These are phyloP conservation scores for Scotopteryx bipunctaria DNA, from an alignment of 2,888 invertebrate genomes.

Conservation along the genomic window DNA sequence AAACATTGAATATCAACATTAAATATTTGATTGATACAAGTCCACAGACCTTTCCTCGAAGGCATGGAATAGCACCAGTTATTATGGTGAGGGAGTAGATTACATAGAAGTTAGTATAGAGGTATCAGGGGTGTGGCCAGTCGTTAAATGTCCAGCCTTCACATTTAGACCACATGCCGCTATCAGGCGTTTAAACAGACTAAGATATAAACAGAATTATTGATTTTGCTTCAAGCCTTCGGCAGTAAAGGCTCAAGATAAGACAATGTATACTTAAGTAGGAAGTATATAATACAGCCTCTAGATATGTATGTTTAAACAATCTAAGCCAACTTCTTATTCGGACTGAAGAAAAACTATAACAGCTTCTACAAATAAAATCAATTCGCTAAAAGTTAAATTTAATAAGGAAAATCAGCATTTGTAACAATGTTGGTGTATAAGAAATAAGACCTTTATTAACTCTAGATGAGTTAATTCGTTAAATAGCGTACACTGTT, in stretches of 20 bases:
- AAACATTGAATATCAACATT: constrained; percentile 22
- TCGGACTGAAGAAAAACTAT: too few species aligned
- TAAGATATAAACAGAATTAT: constrained; percentile 1
- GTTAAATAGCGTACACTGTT: too few species aligned
- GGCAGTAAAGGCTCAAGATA: background rate
- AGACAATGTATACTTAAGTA: background rate
- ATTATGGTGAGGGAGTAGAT: constrained; percentile 2
- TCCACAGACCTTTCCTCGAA: constrained; percentile 15
- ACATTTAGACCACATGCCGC: constrained; percentile 37
- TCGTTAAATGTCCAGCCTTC: constrained; percentile 48
- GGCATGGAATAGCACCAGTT: constrained; percentile 4
- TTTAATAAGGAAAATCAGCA: too few species aligned
- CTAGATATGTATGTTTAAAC: too few species aligned
- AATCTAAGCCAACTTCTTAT: too few species aligned
- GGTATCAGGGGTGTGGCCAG: constrained; percentile 32
- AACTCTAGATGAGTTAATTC: too few species aligned
- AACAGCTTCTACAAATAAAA: too few species aligned
- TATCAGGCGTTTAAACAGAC: constrained; percentile 18
- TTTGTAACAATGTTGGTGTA: too few species aligned
- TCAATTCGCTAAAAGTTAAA: too few species aligned
- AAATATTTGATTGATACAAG: constrained; percentile 29
- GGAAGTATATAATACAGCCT: too few species aligned
- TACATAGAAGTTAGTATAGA: background rate
- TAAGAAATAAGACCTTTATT: too few species aligned
- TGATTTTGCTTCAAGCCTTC: background rate